A percentile compares a stretch with the other conserved stretches of the same genome.
These are phyloP conservation scores for Tachuris rubrigastra DNA, from an alignment of 2,113 vertebrate species.

Conservation along the genomic window DNA sequence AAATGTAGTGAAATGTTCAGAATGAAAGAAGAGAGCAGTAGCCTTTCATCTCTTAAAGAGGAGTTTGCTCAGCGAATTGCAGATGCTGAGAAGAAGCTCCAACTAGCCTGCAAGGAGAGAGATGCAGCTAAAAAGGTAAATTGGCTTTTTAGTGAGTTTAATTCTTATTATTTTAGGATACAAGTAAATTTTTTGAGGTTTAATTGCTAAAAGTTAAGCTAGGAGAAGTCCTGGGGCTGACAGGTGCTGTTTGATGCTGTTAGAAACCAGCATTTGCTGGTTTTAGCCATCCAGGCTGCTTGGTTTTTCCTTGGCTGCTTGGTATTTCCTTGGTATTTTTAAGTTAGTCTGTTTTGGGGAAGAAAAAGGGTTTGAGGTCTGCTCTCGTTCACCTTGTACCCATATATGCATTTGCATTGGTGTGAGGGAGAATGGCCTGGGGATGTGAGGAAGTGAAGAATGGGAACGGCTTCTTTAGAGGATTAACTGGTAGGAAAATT, in stretches of 20 bases:
- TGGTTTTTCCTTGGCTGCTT: background rate
- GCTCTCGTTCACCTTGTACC: background rate
- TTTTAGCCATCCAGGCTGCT: background rate
- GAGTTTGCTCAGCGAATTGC: constrained; percentile 97
- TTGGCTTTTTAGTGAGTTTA: background rate
- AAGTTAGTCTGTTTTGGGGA: background rate
- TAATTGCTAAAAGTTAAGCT: background rate
- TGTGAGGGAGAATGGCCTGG: background rate
- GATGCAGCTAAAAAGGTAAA: constrained; percentile 95
- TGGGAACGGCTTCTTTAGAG: background rate
- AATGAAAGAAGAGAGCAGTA: constrained; percentile 91
- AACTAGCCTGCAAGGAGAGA: constrained; percentile 95
- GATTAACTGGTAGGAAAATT: background rate
- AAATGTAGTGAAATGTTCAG: constrained; percentile 88
- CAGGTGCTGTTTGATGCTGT: background rate
- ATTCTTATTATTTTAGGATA: background rate
- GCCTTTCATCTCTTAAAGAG: constrained; percentile 89
- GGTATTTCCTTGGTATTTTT: background rate
- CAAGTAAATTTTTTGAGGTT: background rate
- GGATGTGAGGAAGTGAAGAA: background rate
- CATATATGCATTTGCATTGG: background rate
- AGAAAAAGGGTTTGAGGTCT: background rate
- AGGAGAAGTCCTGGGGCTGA: background rate
- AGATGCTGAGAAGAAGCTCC: constrained; percentile 93
- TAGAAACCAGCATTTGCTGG: background rate